Evolutionary conservation across 23 tunicate species (phyloP).

Genomic region (Trididemnum nubilum): DNA sequence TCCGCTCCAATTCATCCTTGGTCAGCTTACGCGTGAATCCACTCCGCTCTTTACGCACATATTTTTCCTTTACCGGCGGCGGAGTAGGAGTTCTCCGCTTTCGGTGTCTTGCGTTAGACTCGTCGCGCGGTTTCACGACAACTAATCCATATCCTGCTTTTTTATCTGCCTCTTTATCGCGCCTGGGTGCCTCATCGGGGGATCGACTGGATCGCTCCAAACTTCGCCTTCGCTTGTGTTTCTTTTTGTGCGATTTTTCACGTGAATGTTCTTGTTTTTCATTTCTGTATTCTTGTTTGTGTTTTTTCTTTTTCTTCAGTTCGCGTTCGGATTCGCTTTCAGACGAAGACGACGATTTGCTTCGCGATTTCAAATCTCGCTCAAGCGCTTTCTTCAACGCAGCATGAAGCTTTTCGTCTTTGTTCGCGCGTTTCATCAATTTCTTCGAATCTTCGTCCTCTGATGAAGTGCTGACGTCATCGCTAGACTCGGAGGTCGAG

Average conservation of each 20-base stretch:
- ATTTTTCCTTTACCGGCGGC: conserved; percentile 48
- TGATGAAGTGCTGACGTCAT: conserved; percentile 11
- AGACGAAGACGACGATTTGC: conserved; percentile 2
- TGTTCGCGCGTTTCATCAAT: conserved; percentile 24
- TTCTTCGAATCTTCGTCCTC: conserved; percentile 33
- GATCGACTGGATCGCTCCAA: too few relatives aligned
- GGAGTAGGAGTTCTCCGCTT: conserved; percentile 39
- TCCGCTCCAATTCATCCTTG: conserved; percentile 67
- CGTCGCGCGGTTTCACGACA: conserved; percentile 24
- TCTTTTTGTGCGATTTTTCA: background rate
- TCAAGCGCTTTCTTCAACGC: conserved; percentile 52
- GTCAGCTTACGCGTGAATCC: conserved; percentile 74
- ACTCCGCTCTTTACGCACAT: conserved; percentile 45
- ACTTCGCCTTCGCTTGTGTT: background rate
- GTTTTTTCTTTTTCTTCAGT: conserved; percentile 27
- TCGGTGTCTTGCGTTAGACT: background rate
- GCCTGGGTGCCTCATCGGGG: background rate
- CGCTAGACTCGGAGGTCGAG: background rate
- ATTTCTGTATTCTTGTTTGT: too few relatives aligned
- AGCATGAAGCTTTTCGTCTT: conserved; percentile 47
- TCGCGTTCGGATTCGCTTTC: background rate
- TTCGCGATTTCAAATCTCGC: conserved; percentile 31
- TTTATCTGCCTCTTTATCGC: background rate
- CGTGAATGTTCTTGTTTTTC: background rate
- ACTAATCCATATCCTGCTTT: conserved; percentile 49